Evolutionary conservation across 2,113 vertebrate species (phyloP), one percentile per base, ranked within the genome.

Genomic region (Rhabdornis inornatus): DNA sequence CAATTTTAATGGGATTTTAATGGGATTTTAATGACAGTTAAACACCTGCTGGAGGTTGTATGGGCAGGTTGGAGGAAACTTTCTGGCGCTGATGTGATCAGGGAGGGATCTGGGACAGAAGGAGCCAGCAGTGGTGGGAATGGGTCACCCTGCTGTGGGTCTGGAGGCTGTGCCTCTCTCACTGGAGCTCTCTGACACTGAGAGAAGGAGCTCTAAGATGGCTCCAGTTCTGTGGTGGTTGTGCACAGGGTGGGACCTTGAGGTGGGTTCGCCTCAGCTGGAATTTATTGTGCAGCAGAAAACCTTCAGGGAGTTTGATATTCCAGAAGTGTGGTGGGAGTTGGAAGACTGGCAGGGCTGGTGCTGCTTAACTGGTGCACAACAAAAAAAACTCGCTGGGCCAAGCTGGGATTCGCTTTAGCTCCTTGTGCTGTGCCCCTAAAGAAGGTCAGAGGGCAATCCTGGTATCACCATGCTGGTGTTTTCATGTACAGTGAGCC

Each of bases 401-500:
- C 69, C 86, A 25, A 10, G 82, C 90, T 37, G 78, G 7, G 25
- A 7, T 39, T 68, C 11, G 2, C 72, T 61, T 79, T 19, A 83
- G 84, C 75, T 80, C 3, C 76, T 72, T 7, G 44, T 35, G 65
- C 13, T 85, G 55, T 7, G 10, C 31, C 76, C 65, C 81, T 68
- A 23, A 59, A 66, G 91, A n/a, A 88, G 92, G 60, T 66, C 90
- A 79, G 92, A 90, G 84, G 31, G 69, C 83, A 68, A 39, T 91
- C 91, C 47, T 15, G 57, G 56, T 64, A 77, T 42, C 87, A 85
- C 35, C 68, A 31, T 12, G 42, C 72, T 18, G 30, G 8, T 52
- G 2, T 77, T 89, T 81, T 22, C 79, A 6, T 2, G 0, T 19
- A 2, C 7, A 14, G 3, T 1, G 66, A 88, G 50, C 82, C 52